Evolutionary conservation across 1,140 invertebrate genomes (phyloP), one percentile per base, ranked within the genome.

Genomic region (Geopemphigus sp.): DNA sequence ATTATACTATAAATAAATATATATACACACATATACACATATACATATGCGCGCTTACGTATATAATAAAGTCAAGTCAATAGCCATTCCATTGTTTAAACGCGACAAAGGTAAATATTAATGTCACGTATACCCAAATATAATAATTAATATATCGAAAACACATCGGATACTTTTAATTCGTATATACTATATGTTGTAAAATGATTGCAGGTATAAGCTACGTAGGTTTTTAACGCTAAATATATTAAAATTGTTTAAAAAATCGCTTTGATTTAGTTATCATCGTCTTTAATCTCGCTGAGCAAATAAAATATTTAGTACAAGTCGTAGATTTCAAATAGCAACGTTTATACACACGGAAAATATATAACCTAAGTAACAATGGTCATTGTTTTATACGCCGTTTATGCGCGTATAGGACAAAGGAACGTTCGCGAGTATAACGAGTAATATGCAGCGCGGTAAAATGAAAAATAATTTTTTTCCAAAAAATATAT

Each of bases 361-460:
- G 8, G 8, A 39, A 39, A 4, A 39, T 39, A 39, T 39, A 39
- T 39, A 39, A n/a, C n/a, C n/a, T 39, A 39, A 19, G 17, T 68
- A 68, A 50, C 45, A 50, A 50, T 68, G 45, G 22, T 24, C 66
- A 50, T 68, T 68, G 45, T 68, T 50, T 50, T 56, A 22, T 8
- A 56, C 54, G 19, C 8, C 8, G 32, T 39, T 3, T 39, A 8
- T 39, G 32, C 54, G 19, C 19, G 19, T 22, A 19, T n/a, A 56
- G 54, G 6, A 56, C 54, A 56, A 56, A 56, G 19, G 19, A 56
- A n/a, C 54, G 19, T 15, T 54, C 6, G 15, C 32, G 32, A 8
- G 32, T 39, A 39, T n/a, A 19, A 54, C 15, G 19, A 54, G 32
- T 39, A 39, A 39, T 8, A 39, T 39, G 3, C 32, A 39, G 32